Percentiles rank a stretch among this genome's conserved stretches.
Evolutionary conservation across 2,113 vertebrate species (phyloP).

Genomic region (Microcebus lehilahytsara): DNA sequence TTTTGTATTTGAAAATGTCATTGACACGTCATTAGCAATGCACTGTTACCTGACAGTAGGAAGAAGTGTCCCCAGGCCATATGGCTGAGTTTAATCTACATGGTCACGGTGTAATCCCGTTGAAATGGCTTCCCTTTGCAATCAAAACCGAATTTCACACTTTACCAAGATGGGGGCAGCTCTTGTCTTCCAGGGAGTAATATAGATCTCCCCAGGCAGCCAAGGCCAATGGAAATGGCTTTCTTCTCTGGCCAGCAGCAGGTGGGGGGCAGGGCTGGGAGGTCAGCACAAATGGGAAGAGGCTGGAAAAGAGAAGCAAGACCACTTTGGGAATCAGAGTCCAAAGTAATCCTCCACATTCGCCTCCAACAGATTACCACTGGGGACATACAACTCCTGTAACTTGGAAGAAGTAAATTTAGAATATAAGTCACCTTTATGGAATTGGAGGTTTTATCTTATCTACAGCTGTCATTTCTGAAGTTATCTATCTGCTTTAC

Average conservation of each 20-base stretch:
- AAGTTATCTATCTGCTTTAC: background rate
- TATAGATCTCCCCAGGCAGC: constrained; percentile 75
- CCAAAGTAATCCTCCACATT: constrained; percentile 4
- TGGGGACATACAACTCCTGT: background rate
- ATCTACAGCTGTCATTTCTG: background rate
- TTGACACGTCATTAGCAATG: constrained; percentile 82
- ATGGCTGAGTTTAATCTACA: constrained; percentile 84
- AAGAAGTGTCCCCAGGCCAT: constrained; percentile 80
- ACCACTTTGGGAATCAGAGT: background rate
- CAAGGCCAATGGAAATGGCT: constrained; percentile 79
- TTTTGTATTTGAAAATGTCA: constrained; percentile 82
- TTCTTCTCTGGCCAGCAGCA: constrained; percentile 70
- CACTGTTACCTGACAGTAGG: constrained; percentile 81
- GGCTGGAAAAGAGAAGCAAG: background rate
- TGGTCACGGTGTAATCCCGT: constrained; percentile 83
- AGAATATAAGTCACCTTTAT: background rate
- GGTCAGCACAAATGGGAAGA: constrained; percentile 58
- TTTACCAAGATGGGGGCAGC: constrained; percentile 83
- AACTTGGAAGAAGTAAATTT: background rate
- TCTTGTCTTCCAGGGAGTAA: constrained; percentile 78
- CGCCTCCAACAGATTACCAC: background rate
- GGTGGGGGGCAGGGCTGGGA: constrained; percentile 58
- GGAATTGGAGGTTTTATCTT: background rate
- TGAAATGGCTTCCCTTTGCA: constrained; percentile 84
- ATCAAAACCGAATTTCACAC: constrained; percentile 88